Evolutionary conservation across 2,888 invertebrate genomes (phyloP).

Genomic region (Dryobota labecula): DNA sequence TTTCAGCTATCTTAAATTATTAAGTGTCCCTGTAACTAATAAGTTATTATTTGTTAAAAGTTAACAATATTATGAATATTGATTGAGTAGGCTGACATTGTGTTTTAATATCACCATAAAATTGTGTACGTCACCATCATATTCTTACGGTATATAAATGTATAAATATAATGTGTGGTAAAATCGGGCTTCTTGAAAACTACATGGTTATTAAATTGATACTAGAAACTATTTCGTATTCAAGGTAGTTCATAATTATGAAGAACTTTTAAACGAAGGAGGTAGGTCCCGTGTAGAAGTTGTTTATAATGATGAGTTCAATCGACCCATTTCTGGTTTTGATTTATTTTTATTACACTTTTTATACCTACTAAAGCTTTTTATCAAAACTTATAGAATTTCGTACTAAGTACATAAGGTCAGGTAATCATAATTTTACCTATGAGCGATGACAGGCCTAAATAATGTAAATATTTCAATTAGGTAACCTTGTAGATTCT

Average conservation of each 20-base stretch:
- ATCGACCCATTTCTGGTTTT: neutral
- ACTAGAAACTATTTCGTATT: neutral
- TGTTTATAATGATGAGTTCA: neutral
- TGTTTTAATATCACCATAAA: conserved; percentile 56
- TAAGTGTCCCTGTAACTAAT: conserved; percentile 57
- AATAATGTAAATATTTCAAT: conserved; percentile 9
- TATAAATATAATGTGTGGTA: conserved; percentile 46
- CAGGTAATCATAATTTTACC: neutral
- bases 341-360: neutral
- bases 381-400: neutral
- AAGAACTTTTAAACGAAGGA: conserved; percentile 2
- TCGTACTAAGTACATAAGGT: neutral
- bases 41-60: conserved; percentile 51
- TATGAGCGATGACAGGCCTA: neutral
- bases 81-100: conserved; percentile 46
- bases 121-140: conserved; percentile 30
- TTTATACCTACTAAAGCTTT: neutral
- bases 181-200: conserved; percentile 29
- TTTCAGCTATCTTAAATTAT: conserved; percentile 59
- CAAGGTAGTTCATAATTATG: neutral
- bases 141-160: conserved; percentile 57
- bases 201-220: conserved; percentile 23
- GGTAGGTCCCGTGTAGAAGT: neutral
- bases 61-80: conserved; percentile 57
- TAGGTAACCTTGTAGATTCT: conserved; percentile 14